Evolutionary conservation across 2,888 invertebrate species (phyloP).

Genomic region (Lasioglossum lativentre): DNA sequence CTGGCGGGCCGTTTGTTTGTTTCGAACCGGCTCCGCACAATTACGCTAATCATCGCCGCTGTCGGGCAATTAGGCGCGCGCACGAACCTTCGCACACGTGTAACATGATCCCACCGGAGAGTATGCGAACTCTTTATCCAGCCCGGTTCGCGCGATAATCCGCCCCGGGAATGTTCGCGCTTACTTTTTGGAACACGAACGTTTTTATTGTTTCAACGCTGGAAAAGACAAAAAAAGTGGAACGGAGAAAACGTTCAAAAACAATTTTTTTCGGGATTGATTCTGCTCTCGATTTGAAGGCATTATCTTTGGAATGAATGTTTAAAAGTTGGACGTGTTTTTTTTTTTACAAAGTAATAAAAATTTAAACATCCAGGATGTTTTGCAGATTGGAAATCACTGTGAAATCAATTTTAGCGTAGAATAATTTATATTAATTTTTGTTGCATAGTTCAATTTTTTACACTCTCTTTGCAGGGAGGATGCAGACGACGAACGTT

Average conservation of each 20-base stretch:
- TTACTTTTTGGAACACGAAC: background rate
- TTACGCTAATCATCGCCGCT: background rate
- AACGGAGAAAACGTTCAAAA: background rate
- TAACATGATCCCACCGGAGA: background rate
- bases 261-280: background rate
- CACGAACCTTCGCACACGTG: background rate
- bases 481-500: no score
- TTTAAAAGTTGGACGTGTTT: no score
- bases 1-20: background rate
- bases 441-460: no score
- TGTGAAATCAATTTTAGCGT: no score
- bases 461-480: no score
- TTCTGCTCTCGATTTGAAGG: background rate
- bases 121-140: conserved; percentile 1
- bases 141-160: background rate
- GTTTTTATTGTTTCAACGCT: background rate
- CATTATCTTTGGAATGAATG: background rate
- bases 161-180: background rate
- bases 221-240: background rate
- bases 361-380: no score
- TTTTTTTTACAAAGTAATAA: background rate
- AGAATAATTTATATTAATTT: background rate
- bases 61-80: background rate
- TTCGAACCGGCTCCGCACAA: conserved; percentile 3
- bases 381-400: no score